A percentile compares a stretch with the other conserved stretches of the same genome.
phyloP scores from a whole-genome alignment of 2,888 invertebrate species.

The Stictocephala bisonia region DNA sequence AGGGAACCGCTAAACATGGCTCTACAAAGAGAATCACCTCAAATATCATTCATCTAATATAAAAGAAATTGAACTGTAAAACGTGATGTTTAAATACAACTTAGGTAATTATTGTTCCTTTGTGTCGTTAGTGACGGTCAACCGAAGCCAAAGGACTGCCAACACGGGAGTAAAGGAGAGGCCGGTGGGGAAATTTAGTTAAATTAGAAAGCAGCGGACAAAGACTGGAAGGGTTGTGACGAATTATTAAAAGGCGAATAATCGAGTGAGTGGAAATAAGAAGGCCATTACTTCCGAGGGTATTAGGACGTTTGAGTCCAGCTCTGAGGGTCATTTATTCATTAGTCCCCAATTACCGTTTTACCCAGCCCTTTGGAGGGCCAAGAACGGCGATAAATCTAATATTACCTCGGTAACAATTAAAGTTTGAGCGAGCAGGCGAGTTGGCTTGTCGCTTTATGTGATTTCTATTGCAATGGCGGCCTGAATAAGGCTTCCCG shows the following conservation, averaged over 20 bases:
- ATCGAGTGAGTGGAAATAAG: constrained; percentile 25
- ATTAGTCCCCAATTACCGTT: constrained; percentile 14
- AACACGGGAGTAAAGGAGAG: not conserved
- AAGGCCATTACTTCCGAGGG: no score
- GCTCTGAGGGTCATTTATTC: not conserved
- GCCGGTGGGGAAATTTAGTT: not conserved
- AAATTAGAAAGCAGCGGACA: not conserved
- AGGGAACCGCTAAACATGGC: no score
- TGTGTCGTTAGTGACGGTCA: no score
- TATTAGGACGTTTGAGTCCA: not conserved
- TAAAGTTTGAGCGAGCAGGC: no score
- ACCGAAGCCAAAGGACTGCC: no score
- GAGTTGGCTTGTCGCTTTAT: constrained; percentile 23
- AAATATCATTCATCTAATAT: no score
- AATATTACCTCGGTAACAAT: constrained; percentile 19
- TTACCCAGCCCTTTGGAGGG: not conserved
- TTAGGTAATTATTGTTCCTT: no score
- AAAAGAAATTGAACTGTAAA: no score
- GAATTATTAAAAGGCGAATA: constrained; percentile 38
- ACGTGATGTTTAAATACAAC: no score
- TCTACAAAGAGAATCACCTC: no score
- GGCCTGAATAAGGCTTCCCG: constrained; percentile 13
- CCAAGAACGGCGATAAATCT: constrained; percentile 1
- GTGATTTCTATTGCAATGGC: constrained; percentile 40
- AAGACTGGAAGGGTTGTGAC: not conserved